Conservation (phyloP, 2,888 invertebrate genomes). For the Agrotis exclamationis region DNA sequence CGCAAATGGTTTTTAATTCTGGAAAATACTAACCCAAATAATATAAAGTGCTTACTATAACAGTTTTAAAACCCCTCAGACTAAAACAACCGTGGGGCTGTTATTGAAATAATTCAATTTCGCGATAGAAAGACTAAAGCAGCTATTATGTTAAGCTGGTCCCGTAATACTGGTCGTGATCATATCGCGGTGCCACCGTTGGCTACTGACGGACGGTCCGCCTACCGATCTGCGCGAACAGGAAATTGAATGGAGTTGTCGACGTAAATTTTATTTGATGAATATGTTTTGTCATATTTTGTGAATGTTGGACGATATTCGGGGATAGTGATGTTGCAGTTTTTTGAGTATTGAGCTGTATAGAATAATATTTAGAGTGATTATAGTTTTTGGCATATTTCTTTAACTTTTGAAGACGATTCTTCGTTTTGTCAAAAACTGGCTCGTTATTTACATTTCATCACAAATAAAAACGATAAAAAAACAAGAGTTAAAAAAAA, state of each 20-base stretch:
- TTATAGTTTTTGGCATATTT: neutral
- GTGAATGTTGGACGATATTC: conserved; percentile 25
- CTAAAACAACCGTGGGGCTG: conserved; percentile 46
- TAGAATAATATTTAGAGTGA: neutral
- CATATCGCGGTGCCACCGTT: conserved; percentile 77
- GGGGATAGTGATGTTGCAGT: conserved; percentile 30
- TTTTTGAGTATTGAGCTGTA: conserved; percentile 9
- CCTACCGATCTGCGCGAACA: conserved; percentile 68
- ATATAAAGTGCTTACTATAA: neutral
- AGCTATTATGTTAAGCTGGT: conserved; percentile 68
- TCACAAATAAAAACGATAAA: too few species aligned
- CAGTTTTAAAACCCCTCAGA: conserved; percentile 12
- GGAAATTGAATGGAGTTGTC: conserved; percentile 64
- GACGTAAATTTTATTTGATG: conserved; percentile 55
- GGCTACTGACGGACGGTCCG: conserved; percentile 77
- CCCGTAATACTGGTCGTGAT: conserved; percentile 73
- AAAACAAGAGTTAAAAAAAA: neutral
- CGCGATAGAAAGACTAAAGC: conserved; percentile 57
- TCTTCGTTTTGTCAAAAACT: too few species aligned
- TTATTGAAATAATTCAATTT: conserved; percentile 70
- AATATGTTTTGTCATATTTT: conserved; percentile 53
- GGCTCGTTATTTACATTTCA: too few species aligned
- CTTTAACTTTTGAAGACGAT: neutral
- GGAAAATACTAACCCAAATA: neutral
- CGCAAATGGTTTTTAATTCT: neutral